A percentile compares a stretch with the other conserved stretches of the same genome.
These are phyloP conservation scores for Stictonetta naevosa DNA, from an alignment of 2,113 vertebrate species.

Conservation along the genomic window DNA sequence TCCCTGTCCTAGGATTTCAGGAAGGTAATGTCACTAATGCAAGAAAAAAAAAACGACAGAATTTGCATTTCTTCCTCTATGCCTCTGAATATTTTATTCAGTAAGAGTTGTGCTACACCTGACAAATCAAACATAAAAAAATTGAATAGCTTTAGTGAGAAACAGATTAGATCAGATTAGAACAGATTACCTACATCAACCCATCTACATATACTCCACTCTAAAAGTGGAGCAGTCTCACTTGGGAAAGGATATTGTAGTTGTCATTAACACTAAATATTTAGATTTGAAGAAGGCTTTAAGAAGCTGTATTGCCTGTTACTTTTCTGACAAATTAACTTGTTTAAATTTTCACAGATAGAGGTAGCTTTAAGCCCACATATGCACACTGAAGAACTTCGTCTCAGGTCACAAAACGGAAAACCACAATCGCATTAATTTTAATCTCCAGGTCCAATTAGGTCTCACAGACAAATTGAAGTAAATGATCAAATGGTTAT, in stretches of 20 bases:
- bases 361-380: background rate
- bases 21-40: background rate
- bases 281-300: background rate
- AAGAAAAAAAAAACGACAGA: background rate
- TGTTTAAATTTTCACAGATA: background rate
- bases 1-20: background rate
- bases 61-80: background rate
- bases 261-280: background rate
- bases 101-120: background rate
- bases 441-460: constrained; percentile 69
- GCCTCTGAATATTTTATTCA: background rate
- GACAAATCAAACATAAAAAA: background rate
- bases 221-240: background rate
- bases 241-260: background rate
- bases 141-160: background rate
- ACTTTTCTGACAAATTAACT: constrained; percentile 3
- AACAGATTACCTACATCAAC: background rate
- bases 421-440: constrained; percentile 45
- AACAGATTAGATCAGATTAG: background rate
- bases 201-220: background rate
- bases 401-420: constrained; percentile 55
- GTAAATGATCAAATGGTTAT: constrained; percentile 59
- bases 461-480: constrained; percentile 49
- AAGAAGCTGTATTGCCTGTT: background rate
- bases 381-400: constrained; percentile 21